Base-by-base conservation (phyloP, 2,797 vertebrate species). In the Melanotaenia maccullochi region DNA sequence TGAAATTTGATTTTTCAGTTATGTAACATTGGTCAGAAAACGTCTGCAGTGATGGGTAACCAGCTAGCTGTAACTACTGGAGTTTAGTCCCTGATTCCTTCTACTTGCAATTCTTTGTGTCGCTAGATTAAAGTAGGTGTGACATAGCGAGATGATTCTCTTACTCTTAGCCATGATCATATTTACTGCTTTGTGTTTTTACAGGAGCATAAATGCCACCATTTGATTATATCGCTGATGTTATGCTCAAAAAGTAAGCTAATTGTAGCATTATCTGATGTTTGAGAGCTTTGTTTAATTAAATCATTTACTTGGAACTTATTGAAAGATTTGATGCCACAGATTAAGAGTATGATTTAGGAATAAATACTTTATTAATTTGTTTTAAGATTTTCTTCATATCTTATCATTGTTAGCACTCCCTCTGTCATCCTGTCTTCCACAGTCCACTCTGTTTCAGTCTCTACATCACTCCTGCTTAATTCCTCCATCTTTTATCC, bases 321-420 rank as follows among this genome's bases (percentile, higher is more conserved):
- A 22, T 12, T 51, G 9, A 28, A 51, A 73, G 65, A 74, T 76
- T 58, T 72, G 42, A 75, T 64, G 35, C 49, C 54, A 65, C 30
- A 33, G 61, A 74, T 59, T 63, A 57, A 67, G 13, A 42, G 30
- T 33, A 22, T 68, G 38, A 65, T 56, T 63, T 67, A 75, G 75
- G 60, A 78, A 78, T 71, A 65, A 79, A 75, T 65, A 71, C 72
- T 62, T 24, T 80, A 81, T 79, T 83, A 82, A 77, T 71, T 85
- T 75, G 62, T 66, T 81, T 78, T 86, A 59, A 81, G 61, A 85
- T 71, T 81, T 42, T 75, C 30, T 22, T 76, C 49, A 35, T 74
- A 35, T 82, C 60, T 70, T 65, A 86, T 83, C 9, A 14, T 57
- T 79, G 75, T 73, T 77, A 72, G 68, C 82, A 59, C 64, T 63